Evolutionary conservation across 2,113 vertebrate genomes (phyloP).

Genomic region (Oncorhynchus kisutch): DNA sequence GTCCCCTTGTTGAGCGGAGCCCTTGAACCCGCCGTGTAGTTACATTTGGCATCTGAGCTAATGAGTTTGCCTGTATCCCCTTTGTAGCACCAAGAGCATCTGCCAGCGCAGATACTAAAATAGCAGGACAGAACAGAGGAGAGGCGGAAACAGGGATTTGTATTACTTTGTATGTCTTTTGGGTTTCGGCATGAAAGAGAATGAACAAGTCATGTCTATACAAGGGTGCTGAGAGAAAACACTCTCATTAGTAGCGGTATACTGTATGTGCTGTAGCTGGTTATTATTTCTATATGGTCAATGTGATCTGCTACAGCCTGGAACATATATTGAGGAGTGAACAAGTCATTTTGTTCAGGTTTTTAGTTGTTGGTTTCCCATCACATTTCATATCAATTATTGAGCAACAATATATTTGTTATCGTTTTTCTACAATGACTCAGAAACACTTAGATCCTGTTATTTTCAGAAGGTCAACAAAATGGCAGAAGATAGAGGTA

Average conservation of each 20-base stretch:
- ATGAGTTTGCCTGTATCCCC: slow-evolving; percentile 20
- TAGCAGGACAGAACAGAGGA: slow-evolving; percentile 8
- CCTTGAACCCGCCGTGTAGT: neutral
- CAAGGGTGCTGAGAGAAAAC: slow-evolving; percentile 35
- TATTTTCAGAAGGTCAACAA: neutral
- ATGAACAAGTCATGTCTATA: slow-evolving; percentile 41
- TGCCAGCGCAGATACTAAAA: neutral
- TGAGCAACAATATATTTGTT: neutral
- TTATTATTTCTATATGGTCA: neutral
- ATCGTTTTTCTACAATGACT: neutral
- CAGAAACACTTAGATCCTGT: neutral
- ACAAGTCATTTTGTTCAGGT: neutral
- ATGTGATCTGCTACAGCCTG: neutral
- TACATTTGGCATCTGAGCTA: slow-evolving; percentile 15
- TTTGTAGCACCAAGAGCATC: neutral
- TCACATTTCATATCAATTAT: neutral
- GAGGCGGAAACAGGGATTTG: slow-evolving; percentile 17
- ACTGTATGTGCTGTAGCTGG: neutral
- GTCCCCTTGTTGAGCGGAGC: neutral
- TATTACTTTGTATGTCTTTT: slow-evolving; percentile 50
- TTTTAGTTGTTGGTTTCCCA: neutral
- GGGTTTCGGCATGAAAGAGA: slow-evolving; percentile 42
- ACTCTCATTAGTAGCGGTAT: slow-evolving; percentile 16
- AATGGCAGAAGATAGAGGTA: neutral
- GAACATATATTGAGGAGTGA: neutral